phyloP scores from a whole-genome alignment of 2,888 invertebrate genomes.

The Smittia aterrima region DNA sequence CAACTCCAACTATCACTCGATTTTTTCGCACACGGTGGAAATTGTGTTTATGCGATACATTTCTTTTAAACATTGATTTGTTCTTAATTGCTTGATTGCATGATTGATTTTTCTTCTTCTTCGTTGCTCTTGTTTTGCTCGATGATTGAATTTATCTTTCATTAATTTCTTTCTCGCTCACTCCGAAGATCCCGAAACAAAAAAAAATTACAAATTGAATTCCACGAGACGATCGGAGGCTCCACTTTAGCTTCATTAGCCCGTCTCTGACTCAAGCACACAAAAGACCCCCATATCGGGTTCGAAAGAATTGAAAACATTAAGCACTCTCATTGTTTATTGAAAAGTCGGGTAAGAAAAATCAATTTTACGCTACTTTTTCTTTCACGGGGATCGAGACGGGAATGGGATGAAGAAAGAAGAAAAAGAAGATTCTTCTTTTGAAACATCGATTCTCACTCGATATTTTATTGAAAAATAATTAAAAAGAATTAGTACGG shows the following conservation, averaged over 20 bases:
- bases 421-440: constrained; percentile 8
- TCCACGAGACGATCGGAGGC: neutral
- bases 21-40: neutral
- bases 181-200: neutral
- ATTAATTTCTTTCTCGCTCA: neutral
- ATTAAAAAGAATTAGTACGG: constrained; percentile 41
- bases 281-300: neutral
- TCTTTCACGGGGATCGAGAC: neutral
- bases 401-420: neutral
- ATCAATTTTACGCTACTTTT: constrained; percentile 42
- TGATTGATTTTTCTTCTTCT: constrained; percentile 26
- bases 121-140: neutral
- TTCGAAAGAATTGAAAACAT: neutral
- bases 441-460: neutral
- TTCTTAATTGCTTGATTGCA: constrained; percentile 39
- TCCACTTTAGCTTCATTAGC: constrained; percentile 1
- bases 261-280: neutral
- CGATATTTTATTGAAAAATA: constrained; percentile 36
- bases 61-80: constrained; percentile 33
- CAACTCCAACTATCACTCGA: neutral
- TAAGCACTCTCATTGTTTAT: constrained; percentile 40
- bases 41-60: constrained; percentile 25
- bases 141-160: neutral
- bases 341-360: constrained; percentile 22
- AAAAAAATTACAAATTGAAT: constrained; percentile 6